Base-by-base conservation (phyloP, 2,888 invertebrate genomes). In the Euzophera pinguis region DNA sequence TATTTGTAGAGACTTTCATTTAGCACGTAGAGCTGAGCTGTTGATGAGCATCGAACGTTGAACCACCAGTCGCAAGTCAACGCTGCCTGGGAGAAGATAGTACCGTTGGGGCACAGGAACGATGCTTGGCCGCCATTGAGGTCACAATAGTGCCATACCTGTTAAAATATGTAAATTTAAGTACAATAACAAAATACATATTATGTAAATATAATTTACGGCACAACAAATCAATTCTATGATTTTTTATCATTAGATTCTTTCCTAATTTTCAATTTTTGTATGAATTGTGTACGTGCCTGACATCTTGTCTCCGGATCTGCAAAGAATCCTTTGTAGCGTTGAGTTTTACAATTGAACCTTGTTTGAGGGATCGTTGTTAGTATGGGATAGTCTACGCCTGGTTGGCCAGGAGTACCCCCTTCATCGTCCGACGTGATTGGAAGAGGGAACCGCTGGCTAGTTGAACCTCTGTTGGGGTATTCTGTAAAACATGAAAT, bases 51-150 rank as follows among this genome's bases (percentile, higher is more conserved):
- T 67, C 95, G 94, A 0, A 97, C 97, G 75, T 97, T 97, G 83
- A 96, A 97, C 97, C 97, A 97, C 97, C 97, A 97, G 78, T 97
- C 97, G 71, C 97, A 97, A 0, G 97, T 97, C 41, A 97, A 84
- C 0, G 94, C 96, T 10, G 96, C 95, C 90, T 97, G 97, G 61
- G 95, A 96, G 87, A 97, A 97, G 72, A 97, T 96, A 2, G 97
- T 97, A 35, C 97, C 97, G 76, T 97, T 97, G 47, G 97, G 97
- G 69, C 97, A 97, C 34, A 97, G 84, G 78, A 97, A 97, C 2
- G 97, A 97, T 3, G 97, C 95, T 79, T 97, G 96, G 5, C 97
- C 97, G 6, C 97, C 97, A 72, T 97, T 97, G 53, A 97, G 91
- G 76, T 97, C 97, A 73, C 97, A 97, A 78, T 97, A 97, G 79